Evolutionary conservation across 2,888 invertebrate genomes (phyloP), one percentile per base, ranked within the genome.

Genomic region (Thecophora atra): DNA sequence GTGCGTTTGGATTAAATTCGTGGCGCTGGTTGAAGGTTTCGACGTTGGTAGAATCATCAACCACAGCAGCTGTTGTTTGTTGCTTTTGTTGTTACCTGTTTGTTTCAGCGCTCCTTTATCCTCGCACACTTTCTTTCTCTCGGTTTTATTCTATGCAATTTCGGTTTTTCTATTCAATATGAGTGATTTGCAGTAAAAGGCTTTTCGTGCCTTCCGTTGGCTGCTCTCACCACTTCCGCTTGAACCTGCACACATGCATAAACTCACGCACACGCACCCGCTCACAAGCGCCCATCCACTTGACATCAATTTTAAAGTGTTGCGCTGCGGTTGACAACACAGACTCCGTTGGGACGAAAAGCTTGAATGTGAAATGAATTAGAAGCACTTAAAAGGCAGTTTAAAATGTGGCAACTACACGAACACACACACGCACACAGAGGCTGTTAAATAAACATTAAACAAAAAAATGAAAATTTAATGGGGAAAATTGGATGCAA

Each of bases 231-330:
- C 52, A 51, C 70, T 63, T 70, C 70, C 62, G 70, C 44, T n/a
- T 24, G 3, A 58, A 64, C 47, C 44, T 42, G 26, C 47, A 64
- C 21, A 37, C 67, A 42, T 26, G 44, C 37, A 37, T 30, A 67
- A 21, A 54, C 54, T 54, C 28, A 54, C 58, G 58, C 60, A 26
- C 28, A 44, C 24, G n/a, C 24, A 28, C 13, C 3, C 52, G 6
- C 52, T 30, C 44, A 24, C 42, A 24, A 15, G 11, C 63, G 15
- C 17, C 51, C 51, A 71, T 54, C 64, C 21, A 58, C 65, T 66
- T 58, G 60, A 71, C 66, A 66, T 60, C 60, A 24, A 65, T 71
- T 66, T 60, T 66, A 71, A 66, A 60, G 58, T 71, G 71, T 64
- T 64, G 28, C 56, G 28, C 42, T 64, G 56, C 26, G 65, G 64